Evolutionary conservation across 1,140 invertebrate genomes (phyloP), one percentile per base, ranked within the genome.

Genomic region (Varroa destructor): DNA sequence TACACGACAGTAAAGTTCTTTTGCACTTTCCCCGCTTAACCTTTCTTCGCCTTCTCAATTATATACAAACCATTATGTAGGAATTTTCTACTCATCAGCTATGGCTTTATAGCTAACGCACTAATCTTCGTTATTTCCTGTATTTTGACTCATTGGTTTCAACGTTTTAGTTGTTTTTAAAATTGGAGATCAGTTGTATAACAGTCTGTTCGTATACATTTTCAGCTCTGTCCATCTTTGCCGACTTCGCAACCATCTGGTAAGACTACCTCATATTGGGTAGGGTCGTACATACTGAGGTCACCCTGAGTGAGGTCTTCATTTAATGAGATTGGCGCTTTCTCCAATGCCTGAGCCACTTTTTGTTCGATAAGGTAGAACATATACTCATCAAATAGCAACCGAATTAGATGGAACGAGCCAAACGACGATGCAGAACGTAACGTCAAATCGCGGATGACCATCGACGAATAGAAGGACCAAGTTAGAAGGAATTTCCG

Each of bases 301-400:
- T 67, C 61, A 2, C 12, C 61, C 46, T 67, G 61, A 71, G 76
- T 81, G 80, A 87, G 86, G 79, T 87, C 86, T 77, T 86, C 88
- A 86, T 97, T 95, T 71, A 97, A 91, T 74, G 91, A 90, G 78
- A 97, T 96, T 57, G 92, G 90, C 71, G 93, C 92, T 76, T 90
- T 87, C 56, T 88, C 88, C 55, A 87, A 89, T 43, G 90, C 90
- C 77, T 88, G 84, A 37, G 96, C 95, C 42, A 99, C 92, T 80
- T 92, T 88, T 79, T 95, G 90, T 81, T 99, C 96, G 75, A 99
- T 91, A 74, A 98, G 84, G 81, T 96, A 98, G 83, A 96, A 96
- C 89, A 99, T 96, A 79, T 98, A 99, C 80, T 99, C 97, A 80
- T 99, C 95, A 80, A 95, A 98, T 37, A 99, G 83, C 74, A 99